These are phyloP conservation scores for Marronus borbonicus DNA, from an alignment of 2,888 invertebrate species.

Conservation along the genomic window DNA sequence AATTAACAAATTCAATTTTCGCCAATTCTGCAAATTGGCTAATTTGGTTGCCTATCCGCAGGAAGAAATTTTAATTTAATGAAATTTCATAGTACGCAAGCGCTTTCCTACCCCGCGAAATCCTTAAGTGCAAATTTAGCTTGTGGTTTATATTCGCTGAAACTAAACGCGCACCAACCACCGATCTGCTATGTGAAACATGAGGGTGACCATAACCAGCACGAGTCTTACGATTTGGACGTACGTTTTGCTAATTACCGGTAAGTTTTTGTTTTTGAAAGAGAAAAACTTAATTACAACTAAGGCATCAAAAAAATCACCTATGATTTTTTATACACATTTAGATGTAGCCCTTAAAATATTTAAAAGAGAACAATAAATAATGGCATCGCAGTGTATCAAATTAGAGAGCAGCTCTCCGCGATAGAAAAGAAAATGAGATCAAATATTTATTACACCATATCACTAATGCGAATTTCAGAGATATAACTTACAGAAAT, in stretches of 20 bases:
- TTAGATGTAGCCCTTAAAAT: too few relatives aligned
- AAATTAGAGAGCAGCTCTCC: too few relatives aligned
- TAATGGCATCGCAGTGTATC: too few relatives aligned
- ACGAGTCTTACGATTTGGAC: constrained; percentile 36
- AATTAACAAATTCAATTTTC: too few relatives aligned
- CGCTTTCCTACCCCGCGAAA: constrained; percentile 49
- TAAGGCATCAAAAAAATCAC: not conserved
- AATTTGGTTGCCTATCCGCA: constrained; percentile 33
- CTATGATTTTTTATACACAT: too few relatives aligned
- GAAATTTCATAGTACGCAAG: constrained; percentile 33
- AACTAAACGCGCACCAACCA: constrained; percentile 44
- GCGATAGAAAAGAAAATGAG: too few relatives aligned
- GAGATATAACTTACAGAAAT: too few relatives aligned
- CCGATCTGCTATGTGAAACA: constrained; percentile 51
- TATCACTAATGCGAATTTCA: too few relatives aligned
- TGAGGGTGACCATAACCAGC: constrained; percentile 37
- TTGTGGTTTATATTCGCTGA: constrained; percentile 42
- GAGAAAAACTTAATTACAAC: not conserved
- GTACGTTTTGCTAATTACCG: constrained; percentile 12
- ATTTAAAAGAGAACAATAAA: too few relatives aligned
- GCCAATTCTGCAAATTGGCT: not conserved
- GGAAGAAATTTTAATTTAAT: constrained; percentile 9
- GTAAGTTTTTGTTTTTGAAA: constrained; percentile 15
- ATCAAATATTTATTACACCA: too few relatives aligned
- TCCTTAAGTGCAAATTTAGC: constrained; percentile 49